Evolutionary conservation across 2,797 vertebrate genomes (phyloP).

Genomic region (Lagorchestes hirsutus): DNA sequence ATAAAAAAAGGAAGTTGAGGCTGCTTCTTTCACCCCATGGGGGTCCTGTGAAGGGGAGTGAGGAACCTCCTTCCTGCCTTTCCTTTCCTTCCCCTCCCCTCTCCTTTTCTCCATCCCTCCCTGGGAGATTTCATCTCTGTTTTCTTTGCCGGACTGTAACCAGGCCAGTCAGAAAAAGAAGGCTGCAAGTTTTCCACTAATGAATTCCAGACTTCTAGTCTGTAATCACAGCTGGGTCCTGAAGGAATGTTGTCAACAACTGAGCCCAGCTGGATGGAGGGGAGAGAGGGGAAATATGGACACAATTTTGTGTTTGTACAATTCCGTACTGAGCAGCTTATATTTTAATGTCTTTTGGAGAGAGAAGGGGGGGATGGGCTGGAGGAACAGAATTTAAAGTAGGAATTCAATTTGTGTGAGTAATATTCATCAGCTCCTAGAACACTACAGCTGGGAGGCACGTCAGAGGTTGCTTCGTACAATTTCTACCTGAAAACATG

Average conservation of each 20-base stretch:
- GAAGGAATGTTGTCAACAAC: constrained; percentile 80
- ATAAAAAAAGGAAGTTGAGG: background rate
- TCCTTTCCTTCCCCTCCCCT: background rate
- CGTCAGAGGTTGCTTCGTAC: background rate
- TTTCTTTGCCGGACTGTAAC: constrained; percentile 79
- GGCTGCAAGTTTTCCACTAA: constrained; percentile 80
- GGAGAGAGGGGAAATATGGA: constrained; percentile 70
- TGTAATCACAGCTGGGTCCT: constrained; percentile 74
- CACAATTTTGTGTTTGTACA: constrained; percentile 62
- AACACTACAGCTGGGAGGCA: background rate
- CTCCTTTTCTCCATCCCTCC: background rate
- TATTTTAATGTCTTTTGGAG: constrained; percentile 28
- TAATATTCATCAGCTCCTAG: background rate
- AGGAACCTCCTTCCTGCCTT: constrained; percentile 69
- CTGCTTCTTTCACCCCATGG: background rate
- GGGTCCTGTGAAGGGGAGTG: constrained; percentile 65
- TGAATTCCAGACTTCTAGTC: constrained; percentile 83
- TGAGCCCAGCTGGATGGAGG: constrained; percentile 75
- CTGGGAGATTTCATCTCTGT: constrained; percentile 51
- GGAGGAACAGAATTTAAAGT: background rate
- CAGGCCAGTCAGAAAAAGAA: constrained; percentile 59
- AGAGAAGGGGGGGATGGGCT: background rate
- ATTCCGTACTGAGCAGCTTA: constrained; percentile 34
- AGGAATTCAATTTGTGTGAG: background rate
- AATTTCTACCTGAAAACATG: background rate